Evolutionary conservation across 2,113 vertebrate genomes (phyloP).

Genomic region (Psephotus haematonotus): DNA sequence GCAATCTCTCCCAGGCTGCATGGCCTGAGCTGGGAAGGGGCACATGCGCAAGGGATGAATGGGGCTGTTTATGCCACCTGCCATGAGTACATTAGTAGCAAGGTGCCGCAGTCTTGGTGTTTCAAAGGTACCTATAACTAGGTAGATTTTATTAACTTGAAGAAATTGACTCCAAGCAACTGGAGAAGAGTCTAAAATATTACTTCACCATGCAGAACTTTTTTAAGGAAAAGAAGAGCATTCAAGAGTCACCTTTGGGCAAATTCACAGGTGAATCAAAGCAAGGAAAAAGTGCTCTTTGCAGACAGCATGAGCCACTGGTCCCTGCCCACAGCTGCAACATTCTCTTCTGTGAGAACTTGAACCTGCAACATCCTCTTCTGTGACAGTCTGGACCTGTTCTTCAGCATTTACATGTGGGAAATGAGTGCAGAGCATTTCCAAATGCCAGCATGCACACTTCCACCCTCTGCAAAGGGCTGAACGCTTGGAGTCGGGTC

Average conservation of each 20-base stretch:
- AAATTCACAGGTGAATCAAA: neutral
- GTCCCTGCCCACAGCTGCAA: neutral
- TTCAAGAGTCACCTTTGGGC: neutral
- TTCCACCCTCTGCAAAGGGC: neutral
- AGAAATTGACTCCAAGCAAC: neutral
- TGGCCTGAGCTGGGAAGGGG: neutral
- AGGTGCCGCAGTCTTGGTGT: neutral
- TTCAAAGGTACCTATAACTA: neutral
- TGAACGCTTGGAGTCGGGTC: neutral
- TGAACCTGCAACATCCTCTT: neutral
- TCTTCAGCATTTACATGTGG: neutral
- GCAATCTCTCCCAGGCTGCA: fast-evolving
- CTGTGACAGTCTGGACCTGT: neutral
- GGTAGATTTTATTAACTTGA: neutral
- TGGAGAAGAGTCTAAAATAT: neutral
- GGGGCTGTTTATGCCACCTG: neutral
- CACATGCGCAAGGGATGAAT: fast-evolving
- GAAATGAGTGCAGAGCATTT: neutral
- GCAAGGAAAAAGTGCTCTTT: neutral
- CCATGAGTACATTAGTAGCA: neutral
- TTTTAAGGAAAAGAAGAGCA: neutral
- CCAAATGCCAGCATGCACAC: neutral
- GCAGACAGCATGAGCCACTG: fast-evolving
- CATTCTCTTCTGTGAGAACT: neutral
- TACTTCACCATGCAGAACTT: neutral